Base-by-base conservation (phyloP, 2,888 invertebrate species). In the Hypolimnas misippus region DNA sequence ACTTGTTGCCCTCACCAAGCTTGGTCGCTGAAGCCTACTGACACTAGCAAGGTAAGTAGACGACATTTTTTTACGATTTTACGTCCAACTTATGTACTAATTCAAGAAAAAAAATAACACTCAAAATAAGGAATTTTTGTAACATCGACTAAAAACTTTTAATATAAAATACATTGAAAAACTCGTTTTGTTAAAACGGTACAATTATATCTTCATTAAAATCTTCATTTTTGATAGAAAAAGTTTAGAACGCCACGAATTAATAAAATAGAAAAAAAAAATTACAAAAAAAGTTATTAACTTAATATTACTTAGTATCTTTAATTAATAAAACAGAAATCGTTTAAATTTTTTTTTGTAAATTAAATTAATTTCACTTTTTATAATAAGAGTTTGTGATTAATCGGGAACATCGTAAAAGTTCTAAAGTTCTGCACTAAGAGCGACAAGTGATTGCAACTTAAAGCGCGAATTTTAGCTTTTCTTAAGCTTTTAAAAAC, bases 1-100 rank as follows among this genome's bases (percentile, higher is more conserved):
- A 90, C 90, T 91, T 91, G 91, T 92, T 90, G 90, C 87, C 82
- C 69, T 69, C 77, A 70, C 69, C 71, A 72, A 70, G 73, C 73
- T 71, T 69, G 74, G 70, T 77, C 73, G 75, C 73, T 70, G 71
- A 67, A 67, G 74, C 75, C 64, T 69, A 69, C 78, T 76, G 70
- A 69, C 71, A 77, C 77, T 79, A 70, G 65, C 70, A 82, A 91
- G 83, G 91, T 90, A 79, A 86, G 91, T 87, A 33, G 35, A 31
- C 46, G 35, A 33, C 6, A 19, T 46, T 52, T 35, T 35, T 44
- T 33, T 21, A 16, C 3, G 14, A 29, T 25, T n/a, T 8, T n/a
- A 12, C 4, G 14, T 40, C 4, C 16, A 21, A 42, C 10, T 25
- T 17, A 6, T 8, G 14, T 14, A 14, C 4, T 10, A 6, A 8